Conservation (phyloP, 2,888 invertebrate genomes). For the Antitype chi region DNA sequence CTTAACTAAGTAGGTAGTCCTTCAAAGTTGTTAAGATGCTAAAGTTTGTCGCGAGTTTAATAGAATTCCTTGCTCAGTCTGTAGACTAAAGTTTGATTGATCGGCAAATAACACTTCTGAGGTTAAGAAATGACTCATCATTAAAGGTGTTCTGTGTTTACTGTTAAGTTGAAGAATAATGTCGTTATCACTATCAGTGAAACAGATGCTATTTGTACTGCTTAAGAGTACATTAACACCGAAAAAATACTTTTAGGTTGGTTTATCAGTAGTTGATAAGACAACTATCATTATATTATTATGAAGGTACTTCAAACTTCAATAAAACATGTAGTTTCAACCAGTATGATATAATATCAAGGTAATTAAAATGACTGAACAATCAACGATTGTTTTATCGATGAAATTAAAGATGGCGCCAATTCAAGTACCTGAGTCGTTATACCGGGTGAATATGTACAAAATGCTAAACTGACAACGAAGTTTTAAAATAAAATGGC, state of each 20-base stretch:
- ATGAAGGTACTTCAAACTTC: background rate
- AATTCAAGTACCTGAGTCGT: background rate
- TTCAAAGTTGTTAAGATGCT: constrained; percentile 80
- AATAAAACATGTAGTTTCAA: constrained; percentile 9
- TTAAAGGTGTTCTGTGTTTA: constrained; percentile 6
- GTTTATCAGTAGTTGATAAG: constrained; percentile 41
- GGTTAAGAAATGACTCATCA: constrained; percentile 28
- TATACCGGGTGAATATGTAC: background rate
- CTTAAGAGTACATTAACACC: background rate
- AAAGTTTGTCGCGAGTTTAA: constrained; percentile 79
- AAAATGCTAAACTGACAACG: constrained; percentile 4
- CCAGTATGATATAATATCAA: background rate
- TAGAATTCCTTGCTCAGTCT: constrained; percentile 77
- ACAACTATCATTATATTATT: constrained; percentile 25
- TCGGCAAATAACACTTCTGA: constrained; percentile 43
- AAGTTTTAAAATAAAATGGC: constrained; percentile 24
- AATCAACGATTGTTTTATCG: constrained; percentile 10
- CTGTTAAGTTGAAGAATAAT: background rate
- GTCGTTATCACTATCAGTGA: constrained; percentile 24
- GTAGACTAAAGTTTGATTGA: constrained; percentile 57
- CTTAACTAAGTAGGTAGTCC: constrained; percentile 72
- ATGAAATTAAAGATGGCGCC: constrained; percentile 35
- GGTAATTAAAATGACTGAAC: background rate
- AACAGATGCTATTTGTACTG: constrained; percentile 33
- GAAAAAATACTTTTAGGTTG: constrained; percentile 18